A percentile compares a stretch with the other conserved stretches of the same genome.
phyloP scores from a whole-genome alignment of 2,113 vertebrate genomes.

The Sturnus vulgaris region DNA sequence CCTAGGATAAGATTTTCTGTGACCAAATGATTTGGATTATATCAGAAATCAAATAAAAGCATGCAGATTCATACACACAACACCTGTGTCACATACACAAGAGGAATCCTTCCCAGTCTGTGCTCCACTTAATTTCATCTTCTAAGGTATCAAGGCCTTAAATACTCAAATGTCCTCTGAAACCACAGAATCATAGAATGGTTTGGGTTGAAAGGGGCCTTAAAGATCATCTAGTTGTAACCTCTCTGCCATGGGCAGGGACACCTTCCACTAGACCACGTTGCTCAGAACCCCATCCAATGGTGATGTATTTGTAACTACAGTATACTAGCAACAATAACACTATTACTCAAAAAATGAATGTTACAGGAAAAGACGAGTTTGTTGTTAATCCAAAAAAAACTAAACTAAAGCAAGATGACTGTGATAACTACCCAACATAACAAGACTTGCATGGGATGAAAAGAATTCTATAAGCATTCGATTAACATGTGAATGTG shows the following conservation, averaged over 20 bases:
- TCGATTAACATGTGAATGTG: background rate
- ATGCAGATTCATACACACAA: background rate
- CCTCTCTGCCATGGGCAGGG: background rate
- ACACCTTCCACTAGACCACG: background rate
- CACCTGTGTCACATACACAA: rapidly evolving
- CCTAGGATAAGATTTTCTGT: background rate
- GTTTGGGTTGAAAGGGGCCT: background rate
- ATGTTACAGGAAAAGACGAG: background rate
- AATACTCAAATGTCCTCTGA: background rate
- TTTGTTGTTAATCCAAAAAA: background rate
- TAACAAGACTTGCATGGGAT: background rate
- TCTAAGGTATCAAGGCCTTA: background rate
- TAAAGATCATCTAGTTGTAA: background rate
- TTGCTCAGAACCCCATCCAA: background rate
- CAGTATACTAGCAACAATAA: background rate
- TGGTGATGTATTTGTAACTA: background rate
- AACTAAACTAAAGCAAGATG: background rate
- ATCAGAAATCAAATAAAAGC: background rate
- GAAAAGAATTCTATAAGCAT: background rate
- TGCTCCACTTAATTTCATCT: background rate
- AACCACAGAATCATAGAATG: background rate
- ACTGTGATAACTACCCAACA: background rate
- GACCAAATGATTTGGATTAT: background rate
- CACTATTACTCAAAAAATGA: background rate
- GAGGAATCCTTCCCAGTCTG: background rate